Evolutionary conservation across 2,888 invertebrate species (phyloP).

Genomic region (Euspilapteryx auroguttella): DNA sequence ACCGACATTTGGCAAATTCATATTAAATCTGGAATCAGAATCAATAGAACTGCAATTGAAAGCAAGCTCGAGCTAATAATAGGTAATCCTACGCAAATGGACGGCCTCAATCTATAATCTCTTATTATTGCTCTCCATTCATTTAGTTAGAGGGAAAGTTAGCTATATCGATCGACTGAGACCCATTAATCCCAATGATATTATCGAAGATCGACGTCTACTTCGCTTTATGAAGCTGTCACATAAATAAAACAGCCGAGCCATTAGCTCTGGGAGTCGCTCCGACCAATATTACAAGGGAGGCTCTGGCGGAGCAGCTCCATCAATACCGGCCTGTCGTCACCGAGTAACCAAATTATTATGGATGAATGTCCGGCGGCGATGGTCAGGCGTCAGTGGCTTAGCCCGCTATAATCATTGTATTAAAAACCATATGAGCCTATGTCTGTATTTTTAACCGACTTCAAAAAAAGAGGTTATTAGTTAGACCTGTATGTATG

Average conservation of each 20-base stretch:
- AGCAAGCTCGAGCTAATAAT: too few species aligned
- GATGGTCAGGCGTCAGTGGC: too few species aligned
- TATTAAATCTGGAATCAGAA: too few species aligned
- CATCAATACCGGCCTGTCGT: slow-evolving; percentile 55
- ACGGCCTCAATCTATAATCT: background rate
- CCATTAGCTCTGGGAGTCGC: slow-evolving; percentile 26
- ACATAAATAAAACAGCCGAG: slow-evolving; percentile 38
- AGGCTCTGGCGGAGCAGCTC: slow-evolving; percentile 16
- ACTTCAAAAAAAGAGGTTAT: too few species aligned
- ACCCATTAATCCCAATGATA: slow-evolving; percentile 36
- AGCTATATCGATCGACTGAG: slow-evolving; percentile 20
- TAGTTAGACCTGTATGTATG: too few species aligned
- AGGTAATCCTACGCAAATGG: slow-evolving; percentile 2
- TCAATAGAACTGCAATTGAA: too few species aligned
- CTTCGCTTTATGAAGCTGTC: slow-evolving; percentile 34
- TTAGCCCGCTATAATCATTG: too few species aligned
- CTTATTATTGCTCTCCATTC: slow-evolving; percentile 1
- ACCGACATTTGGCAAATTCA: too few species aligned
- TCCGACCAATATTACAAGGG: slow-evolving; percentile 27
- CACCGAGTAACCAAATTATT: slow-evolving; percentile 43
- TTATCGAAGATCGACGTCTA: slow-evolving; percentile 17
- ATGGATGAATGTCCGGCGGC: slow-evolving; percentile 27
- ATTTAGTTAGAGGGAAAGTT: slow-evolving; percentile 15
- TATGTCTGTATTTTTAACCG: too few species aligned
- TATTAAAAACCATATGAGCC: too few species aligned